Evolutionary conservation across 2,888 invertebrate genomes (phyloP).

Genomic region (Zaprionus obscuricornis): DNA sequence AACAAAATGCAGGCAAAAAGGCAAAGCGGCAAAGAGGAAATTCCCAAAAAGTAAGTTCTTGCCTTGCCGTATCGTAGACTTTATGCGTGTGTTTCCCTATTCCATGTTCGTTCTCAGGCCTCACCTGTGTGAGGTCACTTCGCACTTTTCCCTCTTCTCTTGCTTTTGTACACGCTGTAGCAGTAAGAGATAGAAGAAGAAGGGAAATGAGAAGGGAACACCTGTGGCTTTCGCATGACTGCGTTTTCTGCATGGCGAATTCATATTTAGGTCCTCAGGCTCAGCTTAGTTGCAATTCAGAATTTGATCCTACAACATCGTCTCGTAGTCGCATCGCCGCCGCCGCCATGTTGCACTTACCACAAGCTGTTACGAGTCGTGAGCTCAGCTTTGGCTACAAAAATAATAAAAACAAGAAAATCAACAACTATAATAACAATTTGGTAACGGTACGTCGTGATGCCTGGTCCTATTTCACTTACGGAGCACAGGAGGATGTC

Average conservation of each 20-base stretch:
- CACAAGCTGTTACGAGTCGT: conserved; percentile 8
- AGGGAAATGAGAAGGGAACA: conserved; percentile 24
- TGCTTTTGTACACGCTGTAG: conserved; percentile 1
- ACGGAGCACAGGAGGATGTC: conserved; percentile 44
- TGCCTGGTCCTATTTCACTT: conserved; percentile 61
- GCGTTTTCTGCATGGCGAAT: conserved; percentile 37
- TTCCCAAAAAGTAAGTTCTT: conserved; percentile 12
- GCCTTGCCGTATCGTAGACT: too few relatives aligned
- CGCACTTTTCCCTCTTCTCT: conserved; percentile 33
- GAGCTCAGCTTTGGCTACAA: conserved; percentile 26
- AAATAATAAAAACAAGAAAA: too few relatives aligned
- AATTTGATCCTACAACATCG: conserved; percentile 54
- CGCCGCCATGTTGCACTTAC: conserved; percentile 65
- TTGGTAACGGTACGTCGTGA: conserved; percentile 61
- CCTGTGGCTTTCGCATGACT: conserved; percentile 63
- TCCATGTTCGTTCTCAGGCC: conserved; percentile 14
- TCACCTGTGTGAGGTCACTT: conserved; percentile 54
- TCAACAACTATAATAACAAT: conserved; percentile 32
- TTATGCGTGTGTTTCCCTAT: conserved; percentile 24
- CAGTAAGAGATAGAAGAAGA: background rate
- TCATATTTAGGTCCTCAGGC: conserved; percentile 5
- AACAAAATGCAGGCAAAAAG: conserved; percentile 41
- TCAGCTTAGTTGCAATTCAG: conserved; percentile 56
- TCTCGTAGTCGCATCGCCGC: background rate
- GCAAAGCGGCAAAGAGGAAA: background rate